Base-by-base conservation (phyloP, 2,888 invertebrate genomes). In the Nymphalis urticae region DNA sequence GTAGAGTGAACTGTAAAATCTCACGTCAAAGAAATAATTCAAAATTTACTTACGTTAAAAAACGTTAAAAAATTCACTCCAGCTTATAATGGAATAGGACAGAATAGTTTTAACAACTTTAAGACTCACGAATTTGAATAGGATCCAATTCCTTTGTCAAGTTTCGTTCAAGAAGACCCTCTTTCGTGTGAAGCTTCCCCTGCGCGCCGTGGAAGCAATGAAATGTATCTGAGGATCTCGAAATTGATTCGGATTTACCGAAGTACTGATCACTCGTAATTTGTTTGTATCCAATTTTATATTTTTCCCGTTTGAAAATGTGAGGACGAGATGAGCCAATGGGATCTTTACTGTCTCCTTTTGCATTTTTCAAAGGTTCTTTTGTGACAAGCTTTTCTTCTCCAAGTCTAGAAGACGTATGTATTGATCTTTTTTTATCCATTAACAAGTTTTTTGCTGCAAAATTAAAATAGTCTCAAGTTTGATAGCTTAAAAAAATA, bases 121-220 rank as follows among this genome's bases (percentile, higher is more conserved):
- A 16, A 5, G 8, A 56, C 59, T 74, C 62, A 86, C 88, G 82
- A 48, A 69, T 56, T 27, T 75, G 76, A 58, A 83, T 72, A 1
- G 84, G 84, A 72, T 90, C 90, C 69, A 91, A 76, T 32, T 80
- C 74, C 71, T 87, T 89, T 4, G 78, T 17, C 0, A 90, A 54
- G 66, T 84, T 84, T 66, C 84, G 83, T 68, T 86, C 84, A 16
- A 87, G 68, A 10, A 82, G 75, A 17, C 80, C 83, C 65, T 85
- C 80, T n/a, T 82, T 73, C 0, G 85, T 79, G 70, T 89, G 88
- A 19, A 74, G 65, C 71, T 83, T 88, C 1, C 85, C 86, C 42
- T 77, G 79, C 1, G 80, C 73, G 0, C 84, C 84, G 65, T 90
- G 87, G 0, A 82, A 66, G 69, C 91, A 91, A 1, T 76, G 75